Evolutionary conservation across 2,888 invertebrate genomes (phyloP).

Genomic region (Nephrotoma appendiculata): DNA sequence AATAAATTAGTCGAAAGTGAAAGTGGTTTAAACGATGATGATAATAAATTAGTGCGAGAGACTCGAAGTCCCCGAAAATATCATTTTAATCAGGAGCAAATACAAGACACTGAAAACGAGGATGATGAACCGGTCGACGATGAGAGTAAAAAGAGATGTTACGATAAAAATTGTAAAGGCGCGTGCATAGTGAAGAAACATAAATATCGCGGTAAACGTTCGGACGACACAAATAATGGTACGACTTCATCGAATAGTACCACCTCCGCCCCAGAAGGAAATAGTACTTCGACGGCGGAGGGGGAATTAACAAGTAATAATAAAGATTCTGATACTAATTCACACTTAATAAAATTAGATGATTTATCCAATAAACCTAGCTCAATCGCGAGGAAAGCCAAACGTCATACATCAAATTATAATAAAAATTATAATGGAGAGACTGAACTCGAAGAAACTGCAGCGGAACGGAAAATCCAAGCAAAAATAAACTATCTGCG

Average conservation of each 20-base stretch:
- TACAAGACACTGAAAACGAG: not conserved
- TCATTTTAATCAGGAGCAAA: not conserved
- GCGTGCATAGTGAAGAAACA: not conserved
- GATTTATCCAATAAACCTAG: slow-evolving; percentile 1
- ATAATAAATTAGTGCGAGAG: not conserved
- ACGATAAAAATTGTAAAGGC: slow-evolving; percentile 1
- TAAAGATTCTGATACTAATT: slow-evolving; percentile 1
- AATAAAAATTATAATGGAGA: not conserved
- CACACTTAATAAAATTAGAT: not conserved
- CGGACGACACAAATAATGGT: not conserved
- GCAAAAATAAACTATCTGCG: slow-evolving; percentile 6
- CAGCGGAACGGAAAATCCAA: slow-evolving; percentile 1
- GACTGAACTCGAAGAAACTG: not conserved
- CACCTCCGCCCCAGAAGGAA: not conserved
- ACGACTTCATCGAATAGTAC: not conserved
- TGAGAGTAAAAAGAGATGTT: not conserved
- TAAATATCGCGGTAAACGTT: not conserved
- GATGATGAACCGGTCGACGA: not conserved
- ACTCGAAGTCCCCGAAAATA: not conserved
- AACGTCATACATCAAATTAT: slow-evolving; percentile 1
- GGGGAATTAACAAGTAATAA: not conserved
- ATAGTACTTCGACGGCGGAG: not conserved
- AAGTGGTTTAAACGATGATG: not conserved
- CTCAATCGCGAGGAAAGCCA: not conserved
- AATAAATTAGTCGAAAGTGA: slow-evolving; percentile 18